Percentiles rank a stretch among this genome's conserved stretches.
These are phyloP conservation scores for Argyresthia albistria DNA, from an alignment of 2,888 invertebrate genomes.

Conservation along the genomic window DNA sequence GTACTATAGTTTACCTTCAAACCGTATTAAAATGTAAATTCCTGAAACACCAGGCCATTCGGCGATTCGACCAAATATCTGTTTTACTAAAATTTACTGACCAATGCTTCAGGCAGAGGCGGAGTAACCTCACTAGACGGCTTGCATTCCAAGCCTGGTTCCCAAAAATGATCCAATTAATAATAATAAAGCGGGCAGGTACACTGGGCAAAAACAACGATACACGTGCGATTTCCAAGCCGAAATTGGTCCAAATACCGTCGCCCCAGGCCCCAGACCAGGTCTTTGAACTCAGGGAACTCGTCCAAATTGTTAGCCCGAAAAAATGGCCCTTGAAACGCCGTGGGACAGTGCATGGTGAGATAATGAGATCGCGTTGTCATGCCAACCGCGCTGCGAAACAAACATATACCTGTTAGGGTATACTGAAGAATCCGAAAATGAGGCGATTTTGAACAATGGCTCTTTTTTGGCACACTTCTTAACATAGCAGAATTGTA, in stretches of 20 bases:
- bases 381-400: background rate
- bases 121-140: background rate
- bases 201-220: slow-evolving; percentile 48
- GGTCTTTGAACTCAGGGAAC: slow-evolving; percentile 42
- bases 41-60: too few species aligned
- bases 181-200: slow-evolving; percentile 46
- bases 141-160: slow-evolving; percentile 21
- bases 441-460: too few species aligned
- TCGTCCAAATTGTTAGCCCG: slow-evolving; percentile 52
- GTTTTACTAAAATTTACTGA: background rate
- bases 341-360: slow-evolving; percentile 14
- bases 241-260: slow-evolving; percentile 59
- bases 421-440: background rate
- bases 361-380: slow-evolving; percentile 4
- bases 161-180: slow-evolving; percentile 56
- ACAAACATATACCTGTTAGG: background rate
- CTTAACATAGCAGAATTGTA: too few species aligned
- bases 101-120: background rate
- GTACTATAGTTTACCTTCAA: too few species aligned
- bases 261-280: slow-evolving; percentile 25
- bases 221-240: slow-evolving; percentile 55
- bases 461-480: too few species aligned
- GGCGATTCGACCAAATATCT: too few species aligned
- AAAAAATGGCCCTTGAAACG: slow-evolving; percentile 44
- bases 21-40: too few species aligned